Evolutionary conservation across 2,113 vertebrate genomes (phyloP).

Genomic region (Tursiops truncatus): DNA sequence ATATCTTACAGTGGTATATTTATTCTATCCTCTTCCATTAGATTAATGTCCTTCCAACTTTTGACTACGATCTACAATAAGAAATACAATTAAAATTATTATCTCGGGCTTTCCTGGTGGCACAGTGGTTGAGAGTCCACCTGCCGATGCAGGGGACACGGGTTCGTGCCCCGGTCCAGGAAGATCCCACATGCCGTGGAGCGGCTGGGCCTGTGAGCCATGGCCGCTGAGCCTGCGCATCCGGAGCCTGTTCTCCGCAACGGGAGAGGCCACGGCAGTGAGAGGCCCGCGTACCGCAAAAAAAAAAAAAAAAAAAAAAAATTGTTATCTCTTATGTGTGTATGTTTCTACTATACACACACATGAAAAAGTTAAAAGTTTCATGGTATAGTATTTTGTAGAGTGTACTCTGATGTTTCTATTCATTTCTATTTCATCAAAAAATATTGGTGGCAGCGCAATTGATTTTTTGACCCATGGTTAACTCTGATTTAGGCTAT

Average conservation of each 20-base stretch:
- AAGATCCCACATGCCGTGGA: too few species aligned
- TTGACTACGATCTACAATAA: background rate
- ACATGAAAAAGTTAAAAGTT: conserved; percentile 7
- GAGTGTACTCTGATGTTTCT: background rate
- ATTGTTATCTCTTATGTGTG: background rate
- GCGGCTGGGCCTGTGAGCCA: too few species aligned
- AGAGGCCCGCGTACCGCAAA: too few species aligned
- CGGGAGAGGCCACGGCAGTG: too few species aligned
- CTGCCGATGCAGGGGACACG: too few species aligned
- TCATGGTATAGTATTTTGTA: background rate
- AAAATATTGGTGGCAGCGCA: background rate
- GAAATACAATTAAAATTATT: background rate
- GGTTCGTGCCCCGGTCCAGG: too few species aligned
- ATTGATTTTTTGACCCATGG: background rate
- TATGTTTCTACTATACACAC: background rate
- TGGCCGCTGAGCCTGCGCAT: too few species aligned
- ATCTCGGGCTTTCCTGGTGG: background rate
- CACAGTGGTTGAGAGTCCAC: too few species aligned
- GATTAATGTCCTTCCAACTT: conserved; percentile 11
- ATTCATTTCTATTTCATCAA: conserved; percentile 28
- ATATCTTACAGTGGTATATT: background rate
- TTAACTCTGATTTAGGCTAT: conserved; percentile 3
- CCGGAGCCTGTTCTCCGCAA: too few species aligned
- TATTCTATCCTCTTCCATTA: conserved; percentile 1
- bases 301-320: background rate